phyloP scores from a whole-genome alignment of 2,113 vertebrate genomes.

The Calyptommatus sinebrachiatus region DNA sequence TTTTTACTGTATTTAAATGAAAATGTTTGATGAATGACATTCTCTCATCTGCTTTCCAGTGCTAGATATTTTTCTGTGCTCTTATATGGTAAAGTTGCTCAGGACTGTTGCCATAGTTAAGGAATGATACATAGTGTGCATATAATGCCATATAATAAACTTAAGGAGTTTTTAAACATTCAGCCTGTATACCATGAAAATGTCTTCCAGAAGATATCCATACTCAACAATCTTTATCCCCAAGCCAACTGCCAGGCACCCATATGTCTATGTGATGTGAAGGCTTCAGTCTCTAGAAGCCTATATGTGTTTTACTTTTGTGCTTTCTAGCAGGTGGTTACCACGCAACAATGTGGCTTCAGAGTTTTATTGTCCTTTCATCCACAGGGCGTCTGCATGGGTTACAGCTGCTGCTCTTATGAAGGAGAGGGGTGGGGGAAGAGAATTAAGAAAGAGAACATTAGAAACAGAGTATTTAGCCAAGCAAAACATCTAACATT shows the following conservation, averaged over 20 bases:
- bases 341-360: constrained; percentile 47
- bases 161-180: rapidly evolving
- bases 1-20: constrained; percentile 40
- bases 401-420: constrained; percentile 29
- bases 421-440: neutral
- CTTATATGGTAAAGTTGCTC: constrained; percentile 6
- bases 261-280: constrained; percentile 25
- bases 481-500: constrained; percentile 26
- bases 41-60: neutral
- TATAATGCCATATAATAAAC: neutral
- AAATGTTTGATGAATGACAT: constrained; percentile 45
- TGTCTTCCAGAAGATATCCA: neutral
- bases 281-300: neutral
- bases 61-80: neutral
- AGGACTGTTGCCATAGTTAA: neutral
- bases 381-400: constrained; percentile 2
- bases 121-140: neutral
- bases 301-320: neutral
- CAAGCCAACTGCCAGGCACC: constrained; percentile 40
- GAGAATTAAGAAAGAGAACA: neutral
- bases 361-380: neutral
- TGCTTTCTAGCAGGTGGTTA: constrained; percentile 43
- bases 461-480: neutral
- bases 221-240: neutral
- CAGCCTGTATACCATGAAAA: rapidly evolving